These are phyloP conservation scores for Alexandromys fortis DNA, from an alignment of 2,113 vertebrate genomes.

Conservation along the genomic window DNA sequence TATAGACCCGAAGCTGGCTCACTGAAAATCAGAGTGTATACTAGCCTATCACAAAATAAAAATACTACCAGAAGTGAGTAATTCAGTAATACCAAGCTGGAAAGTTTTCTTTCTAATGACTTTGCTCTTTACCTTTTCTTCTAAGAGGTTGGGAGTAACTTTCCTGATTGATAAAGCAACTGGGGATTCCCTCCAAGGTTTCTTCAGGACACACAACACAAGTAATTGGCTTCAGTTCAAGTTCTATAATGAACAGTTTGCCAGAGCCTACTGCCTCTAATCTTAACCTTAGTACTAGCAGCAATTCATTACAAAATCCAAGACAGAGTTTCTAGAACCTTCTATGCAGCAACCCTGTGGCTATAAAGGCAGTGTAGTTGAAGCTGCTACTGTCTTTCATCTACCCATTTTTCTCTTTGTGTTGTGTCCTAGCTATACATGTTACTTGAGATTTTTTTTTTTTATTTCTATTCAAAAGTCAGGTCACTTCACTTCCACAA, in stretches of 20 bases:
- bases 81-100: not conserved
- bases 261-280: not conserved
- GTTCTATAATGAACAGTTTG: not conserved
- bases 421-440: not conserved
- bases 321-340: slow-evolving; percentile 39
- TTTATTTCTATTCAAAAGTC: not conserved
- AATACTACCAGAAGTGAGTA: not conserved
- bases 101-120: not conserved
- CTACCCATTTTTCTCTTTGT: not conserved
- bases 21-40: not conserved
- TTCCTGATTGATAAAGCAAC: slow-evolving; percentile 13
- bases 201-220: not conserved
- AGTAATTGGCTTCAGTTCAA: slow-evolving; percentile 10
- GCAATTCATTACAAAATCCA: slow-evolving; percentile 19
- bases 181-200: not conserved
- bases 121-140: not conserved
- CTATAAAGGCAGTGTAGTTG: not conserved
- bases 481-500: not conserved
- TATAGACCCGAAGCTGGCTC: not conserved
- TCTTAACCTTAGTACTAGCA: not conserved
- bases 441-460: slow-evolving; percentile 5
- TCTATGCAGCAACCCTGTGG: not conserved
- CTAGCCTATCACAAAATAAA: not conserved
- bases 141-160: not conserved
- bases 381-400: not conserved